Evolutionary conservation across 2,113 vertebrate species (phyloP).

Genomic region (Cyrtonyx montezumae): DNA sequence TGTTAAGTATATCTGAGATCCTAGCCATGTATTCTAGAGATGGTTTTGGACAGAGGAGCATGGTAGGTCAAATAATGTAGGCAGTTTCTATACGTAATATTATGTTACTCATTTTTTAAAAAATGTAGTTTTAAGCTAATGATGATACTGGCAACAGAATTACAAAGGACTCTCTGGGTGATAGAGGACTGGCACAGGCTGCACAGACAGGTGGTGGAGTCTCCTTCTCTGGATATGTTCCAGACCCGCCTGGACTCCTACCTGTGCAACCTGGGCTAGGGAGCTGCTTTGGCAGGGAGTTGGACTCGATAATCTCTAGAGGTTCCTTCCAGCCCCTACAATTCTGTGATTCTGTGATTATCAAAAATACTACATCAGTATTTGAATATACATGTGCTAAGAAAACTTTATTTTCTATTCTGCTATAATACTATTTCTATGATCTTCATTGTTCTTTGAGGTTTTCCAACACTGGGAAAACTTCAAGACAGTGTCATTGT

Average conservation of each 20-base stretch:
- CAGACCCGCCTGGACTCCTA: too few species aligned
- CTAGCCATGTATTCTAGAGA: background rate
- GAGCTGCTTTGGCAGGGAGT: too few species aligned
- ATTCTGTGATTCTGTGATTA: background rate
- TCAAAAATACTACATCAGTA: background rate
- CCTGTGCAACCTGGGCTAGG: too few species aligned
- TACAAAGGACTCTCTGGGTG: background rate
- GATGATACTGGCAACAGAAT: background rate
- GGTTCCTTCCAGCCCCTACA: too few species aligned
- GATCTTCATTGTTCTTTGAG: background rate
- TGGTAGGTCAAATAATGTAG: background rate
- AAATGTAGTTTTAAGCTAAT: background rate
- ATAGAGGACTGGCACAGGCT: too few species aligned
- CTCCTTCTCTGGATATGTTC: too few species aligned
- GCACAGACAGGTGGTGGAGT: too few species aligned
- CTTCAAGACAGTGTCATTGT: background rate
- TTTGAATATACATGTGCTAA: background rate
- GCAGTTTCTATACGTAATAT: background rate
- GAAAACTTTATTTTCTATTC: background rate
- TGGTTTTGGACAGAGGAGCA: background rate
- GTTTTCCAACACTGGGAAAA: background rate
- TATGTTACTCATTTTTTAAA: background rate
- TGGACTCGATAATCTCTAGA: too few species aligned
- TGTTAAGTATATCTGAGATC: background rate
- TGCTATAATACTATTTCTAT: background rate